Evolutionary conservation across 2,888 invertebrate genomes (phyloP).

Genomic region (Bimastos eiseni): DNA sequence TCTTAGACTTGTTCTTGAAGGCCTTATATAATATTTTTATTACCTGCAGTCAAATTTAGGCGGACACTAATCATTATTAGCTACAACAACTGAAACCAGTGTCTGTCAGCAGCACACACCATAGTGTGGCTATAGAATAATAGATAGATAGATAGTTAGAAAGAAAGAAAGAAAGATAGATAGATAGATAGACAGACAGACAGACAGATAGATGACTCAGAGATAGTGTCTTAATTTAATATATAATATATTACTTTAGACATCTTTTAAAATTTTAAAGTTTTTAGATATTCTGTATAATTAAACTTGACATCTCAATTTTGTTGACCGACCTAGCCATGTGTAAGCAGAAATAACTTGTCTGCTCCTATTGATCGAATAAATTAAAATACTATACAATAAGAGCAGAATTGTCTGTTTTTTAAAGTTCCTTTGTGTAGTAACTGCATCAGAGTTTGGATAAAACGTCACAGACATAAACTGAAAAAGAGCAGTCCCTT

Average conservation of each 20-base stretch:
- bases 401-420: background rate
- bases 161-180: no score
- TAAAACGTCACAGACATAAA: background rate
- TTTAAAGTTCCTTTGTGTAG: background rate
- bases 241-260: background rate
- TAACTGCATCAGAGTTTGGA: background rate
- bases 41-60: background rate
- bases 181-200: no score
- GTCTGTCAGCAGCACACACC: background rate
- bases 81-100: background rate
- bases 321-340: no score
- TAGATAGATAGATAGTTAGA: no score
- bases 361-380: no score
- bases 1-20: background rate
- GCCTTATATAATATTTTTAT: no score
- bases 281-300: no score
- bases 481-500: background rate
- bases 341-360: no score
- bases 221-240: background rate
- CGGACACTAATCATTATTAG: background rate
- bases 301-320: no score
- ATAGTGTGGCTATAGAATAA: background rate
- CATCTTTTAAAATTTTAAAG: no score
- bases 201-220: no score
- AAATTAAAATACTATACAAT: no score